phyloP scores from a whole-genome alignment of 2,797 vertebrate genomes.

The Paguma larvata region DNA sequence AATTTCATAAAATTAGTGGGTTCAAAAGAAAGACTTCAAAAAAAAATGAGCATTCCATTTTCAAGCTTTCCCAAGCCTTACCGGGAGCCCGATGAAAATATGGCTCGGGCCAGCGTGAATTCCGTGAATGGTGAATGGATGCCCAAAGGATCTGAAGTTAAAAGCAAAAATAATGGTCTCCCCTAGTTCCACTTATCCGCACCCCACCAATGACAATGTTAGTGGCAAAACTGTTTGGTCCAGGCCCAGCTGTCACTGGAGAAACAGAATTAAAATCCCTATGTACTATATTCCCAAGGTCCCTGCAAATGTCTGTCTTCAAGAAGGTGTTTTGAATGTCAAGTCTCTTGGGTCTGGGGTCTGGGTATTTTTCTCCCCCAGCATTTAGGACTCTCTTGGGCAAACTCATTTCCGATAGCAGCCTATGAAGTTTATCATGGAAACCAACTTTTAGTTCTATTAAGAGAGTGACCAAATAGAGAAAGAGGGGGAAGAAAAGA shows the following conservation, averaged over 20 bases:
- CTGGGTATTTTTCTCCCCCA: neutral
- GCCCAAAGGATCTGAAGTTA: neutral
- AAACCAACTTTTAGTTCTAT: slow-evolving; percentile 25
- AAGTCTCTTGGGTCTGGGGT: slow-evolving; percentile 15
- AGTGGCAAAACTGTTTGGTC: neutral
- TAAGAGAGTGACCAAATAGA: neutral
- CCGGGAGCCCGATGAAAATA: neutral
- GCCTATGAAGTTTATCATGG: neutral
- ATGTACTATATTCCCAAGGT: neutral
- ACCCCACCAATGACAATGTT: neutral
- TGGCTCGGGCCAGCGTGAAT: neutral
- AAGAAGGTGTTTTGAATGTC: slow-evolving; percentile 19
- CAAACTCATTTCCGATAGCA: slow-evolving; percentile 41
- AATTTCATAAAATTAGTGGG: slow-evolving; percentile 87
- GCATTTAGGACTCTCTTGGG: neutral
- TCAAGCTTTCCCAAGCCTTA: slow-evolving; percentile 77
- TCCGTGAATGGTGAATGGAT: neutral
- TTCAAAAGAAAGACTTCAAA: slow-evolving; percentile 74
- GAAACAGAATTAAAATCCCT: neutral
- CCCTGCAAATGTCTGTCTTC: slow-evolving; percentile 11
- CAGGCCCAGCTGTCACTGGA: fast-evolving
- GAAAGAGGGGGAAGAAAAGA: neutral
- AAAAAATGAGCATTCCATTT: slow-evolving; percentile 78
- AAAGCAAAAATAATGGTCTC: neutral
- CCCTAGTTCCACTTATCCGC: neutral